Percentiles rank a stretch among this genome's conserved stretches.
Conservation (phyloP, 2,797 vertebrate species). For the Chaenodraco wilsoni region DNA sequence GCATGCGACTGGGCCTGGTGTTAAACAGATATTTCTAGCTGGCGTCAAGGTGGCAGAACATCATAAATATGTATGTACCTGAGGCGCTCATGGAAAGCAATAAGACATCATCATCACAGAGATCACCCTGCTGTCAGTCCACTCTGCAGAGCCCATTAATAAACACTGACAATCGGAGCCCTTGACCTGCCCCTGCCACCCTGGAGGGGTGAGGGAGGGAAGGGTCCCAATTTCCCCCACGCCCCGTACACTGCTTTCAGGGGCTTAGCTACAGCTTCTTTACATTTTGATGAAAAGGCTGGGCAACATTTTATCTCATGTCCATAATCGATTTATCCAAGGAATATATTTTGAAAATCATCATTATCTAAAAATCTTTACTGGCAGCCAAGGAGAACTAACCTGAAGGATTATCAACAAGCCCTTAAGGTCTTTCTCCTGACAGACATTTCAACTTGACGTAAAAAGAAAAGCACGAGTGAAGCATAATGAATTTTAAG, state of each 20-base stretch:
- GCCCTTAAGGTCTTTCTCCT: not conserved
- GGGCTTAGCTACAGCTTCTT: conserved; percentile 26
- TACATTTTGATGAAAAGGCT: conserved; percentile 39
- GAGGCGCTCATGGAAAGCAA: conserved; percentile 79
- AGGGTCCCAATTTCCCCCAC: conserved; percentile 22
- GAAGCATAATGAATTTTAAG: not conserved
- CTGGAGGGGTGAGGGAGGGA: conserved; percentile 42
- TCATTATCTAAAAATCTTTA: conserved; percentile 12
- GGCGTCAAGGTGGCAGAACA: conserved; percentile 68
- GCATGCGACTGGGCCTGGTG: conserved; percentile 59
- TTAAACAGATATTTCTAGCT: conserved; percentile 76
- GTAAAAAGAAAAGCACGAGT: conserved; percentile 3
- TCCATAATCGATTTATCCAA: conserved; percentile 4
- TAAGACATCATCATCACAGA: conserved; percentile 82
- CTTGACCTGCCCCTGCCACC: conserved; percentile 80
- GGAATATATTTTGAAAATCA: conserved; percentile 26
- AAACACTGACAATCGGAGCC: conserved; percentile 81
- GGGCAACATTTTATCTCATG: conserved; percentile 1
- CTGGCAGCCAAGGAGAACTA: not conserved
- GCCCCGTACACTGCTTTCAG: conserved; percentile 20
- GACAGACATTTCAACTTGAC: not conserved
- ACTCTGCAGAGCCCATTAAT: conserved; percentile 79
- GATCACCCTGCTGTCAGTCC: conserved; percentile 79
- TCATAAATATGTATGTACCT: conserved; percentile 85
- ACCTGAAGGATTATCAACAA: conserved; percentile 5